These are phyloP conservation scores for Lethenteron reissneri DNA, from an alignment of 2,113 vertebrate species.

Conservation along the genomic window DNA sequence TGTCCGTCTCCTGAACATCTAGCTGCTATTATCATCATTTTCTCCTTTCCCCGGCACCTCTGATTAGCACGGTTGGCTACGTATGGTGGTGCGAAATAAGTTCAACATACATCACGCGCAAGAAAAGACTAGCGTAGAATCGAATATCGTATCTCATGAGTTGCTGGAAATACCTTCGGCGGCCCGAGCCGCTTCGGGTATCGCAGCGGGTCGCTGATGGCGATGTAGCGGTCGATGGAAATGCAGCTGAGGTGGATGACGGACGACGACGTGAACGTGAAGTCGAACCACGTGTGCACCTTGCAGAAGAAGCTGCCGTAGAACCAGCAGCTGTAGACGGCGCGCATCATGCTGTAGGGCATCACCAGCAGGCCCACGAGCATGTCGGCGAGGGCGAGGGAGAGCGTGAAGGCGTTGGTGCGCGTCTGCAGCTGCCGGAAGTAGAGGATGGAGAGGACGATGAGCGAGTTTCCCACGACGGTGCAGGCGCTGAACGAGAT, in stretches of 20 bases:
- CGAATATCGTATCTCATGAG: no score
- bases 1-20: no score
- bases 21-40: no score
- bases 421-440: slow-evolving; percentile 20
- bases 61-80: no score
- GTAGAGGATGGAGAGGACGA: slow-evolving; percentile 15
- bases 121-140: no score
- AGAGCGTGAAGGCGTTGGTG: slow-evolving; percentile 17
- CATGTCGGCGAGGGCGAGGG: slow-evolving; percentile 20
- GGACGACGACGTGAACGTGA: slow-evolving; percentile 24
- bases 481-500: slow-evolving; percentile 13
- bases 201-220: slow-evolving; percentile 19
- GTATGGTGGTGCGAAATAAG: no score
- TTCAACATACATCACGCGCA: no score
- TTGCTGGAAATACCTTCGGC: no score
- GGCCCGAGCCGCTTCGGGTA: slow-evolving; percentile 10
- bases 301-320: slow-evolving; percentile 23
- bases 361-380: slow-evolving; percentile 22
- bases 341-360: slow-evolving; percentile 23
- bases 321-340: slow-evolving; percentile 24
- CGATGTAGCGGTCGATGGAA: slow-evolving; percentile 19
- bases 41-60: no score
- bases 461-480: slow-evolving; percentile 18
- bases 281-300: slow-evolving; percentile 21
- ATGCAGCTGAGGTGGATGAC: slow-evolving; percentile 23